phyloP scores from a whole-genome alignment of 2,888 invertebrate species.

The Holacanthella duospinosa region DNA sequence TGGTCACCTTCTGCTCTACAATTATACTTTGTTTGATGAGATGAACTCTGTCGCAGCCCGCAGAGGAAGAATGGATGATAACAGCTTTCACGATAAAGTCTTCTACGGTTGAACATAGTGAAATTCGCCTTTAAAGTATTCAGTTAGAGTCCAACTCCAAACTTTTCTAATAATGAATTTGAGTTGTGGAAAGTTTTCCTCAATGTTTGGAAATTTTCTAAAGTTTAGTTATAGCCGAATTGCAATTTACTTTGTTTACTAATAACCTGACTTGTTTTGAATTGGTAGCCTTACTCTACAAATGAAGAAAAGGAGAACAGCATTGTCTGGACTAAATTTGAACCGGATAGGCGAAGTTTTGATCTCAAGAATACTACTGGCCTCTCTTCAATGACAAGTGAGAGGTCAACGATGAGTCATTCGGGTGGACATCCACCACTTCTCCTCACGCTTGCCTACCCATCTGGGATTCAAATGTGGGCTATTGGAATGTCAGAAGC shows the following conservation, averaged over 20 bases:
- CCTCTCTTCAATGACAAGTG: slow-evolving; percentile 54
- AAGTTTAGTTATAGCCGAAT: too few species aligned
- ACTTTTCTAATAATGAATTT: too few species aligned
- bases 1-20: background rate
- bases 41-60: background rate
- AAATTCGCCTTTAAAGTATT: too few species aligned
- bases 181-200: too few species aligned
- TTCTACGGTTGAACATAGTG: background rate
- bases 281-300: slow-evolving; percentile 48
- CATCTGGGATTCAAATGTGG: slow-evolving; percentile 78
- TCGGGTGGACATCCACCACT: slow-evolving; percentile 62
- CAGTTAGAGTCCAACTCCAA: too few species aligned
- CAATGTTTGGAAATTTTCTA: too few species aligned
- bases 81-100: background rate
- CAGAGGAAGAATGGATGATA: background rate
- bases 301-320: slow-evolving; percentile 48
- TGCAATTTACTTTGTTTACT: background rate
- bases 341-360: slow-evolving; percentile 41
- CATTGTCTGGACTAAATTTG: slow-evolving; percentile 73
- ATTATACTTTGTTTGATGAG: background rate
- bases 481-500: slow-evolving; percentile 78
- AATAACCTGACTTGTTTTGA: background rate
- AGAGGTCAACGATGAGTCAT: background rate
- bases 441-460: slow-evolving; percentile 77
- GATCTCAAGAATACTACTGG: slow-evolving; percentile 57